Conservation (phyloP, 2,888 invertebrate genomes). For the Muscina levida region DNA sequence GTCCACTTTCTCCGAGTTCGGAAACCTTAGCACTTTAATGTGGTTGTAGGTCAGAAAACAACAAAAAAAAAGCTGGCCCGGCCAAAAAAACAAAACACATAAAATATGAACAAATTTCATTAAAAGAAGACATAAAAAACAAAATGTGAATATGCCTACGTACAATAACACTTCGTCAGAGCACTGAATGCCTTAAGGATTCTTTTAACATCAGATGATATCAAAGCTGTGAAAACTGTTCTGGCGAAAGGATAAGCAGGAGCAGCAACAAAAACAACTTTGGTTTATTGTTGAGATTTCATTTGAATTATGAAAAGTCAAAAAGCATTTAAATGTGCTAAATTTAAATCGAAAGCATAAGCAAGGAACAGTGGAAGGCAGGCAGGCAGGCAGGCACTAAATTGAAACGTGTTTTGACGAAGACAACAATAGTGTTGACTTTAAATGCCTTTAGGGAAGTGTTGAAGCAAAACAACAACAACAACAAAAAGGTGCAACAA, state of each 20-base stretch:
- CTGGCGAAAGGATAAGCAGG: conserved; percentile 4
- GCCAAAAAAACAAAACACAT: conserved; percentile 13
- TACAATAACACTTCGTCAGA: conserved; percentile 22
- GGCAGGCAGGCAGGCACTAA: neutral
- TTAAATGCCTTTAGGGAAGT: conserved; percentile 60
- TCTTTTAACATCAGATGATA: conserved; percentile 44
- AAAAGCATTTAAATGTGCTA: conserved; percentile 56
- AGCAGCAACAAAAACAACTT: conserved; percentile 4
- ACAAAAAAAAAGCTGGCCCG: conserved; percentile 42
- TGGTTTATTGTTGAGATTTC: conserved; percentile 5
- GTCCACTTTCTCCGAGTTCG: neutral
- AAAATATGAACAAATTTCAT: conserved; percentile 33
- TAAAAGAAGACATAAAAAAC: conserved; percentile 30
- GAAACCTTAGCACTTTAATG: conserved; percentile 32
- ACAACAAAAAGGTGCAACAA: conserved; percentile 48
- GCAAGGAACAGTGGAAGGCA: neutral
- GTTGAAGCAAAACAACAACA: conserved; percentile 44
- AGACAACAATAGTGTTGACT: conserved; percentile 53
- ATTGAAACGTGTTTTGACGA: conserved; percentile 27
- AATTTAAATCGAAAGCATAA: conserved; percentile 35
- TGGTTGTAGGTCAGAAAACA: conserved; percentile 59
- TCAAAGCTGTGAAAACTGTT: conserved; percentile 3
- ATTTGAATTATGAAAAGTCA: conserved; percentile 47
- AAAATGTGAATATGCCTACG: conserved; percentile 7
- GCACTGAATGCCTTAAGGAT: conserved; percentile 47